Base-by-base conservation (phyloP, 1,140 invertebrate genomes). In the Penaeus chinensis region DNA sequence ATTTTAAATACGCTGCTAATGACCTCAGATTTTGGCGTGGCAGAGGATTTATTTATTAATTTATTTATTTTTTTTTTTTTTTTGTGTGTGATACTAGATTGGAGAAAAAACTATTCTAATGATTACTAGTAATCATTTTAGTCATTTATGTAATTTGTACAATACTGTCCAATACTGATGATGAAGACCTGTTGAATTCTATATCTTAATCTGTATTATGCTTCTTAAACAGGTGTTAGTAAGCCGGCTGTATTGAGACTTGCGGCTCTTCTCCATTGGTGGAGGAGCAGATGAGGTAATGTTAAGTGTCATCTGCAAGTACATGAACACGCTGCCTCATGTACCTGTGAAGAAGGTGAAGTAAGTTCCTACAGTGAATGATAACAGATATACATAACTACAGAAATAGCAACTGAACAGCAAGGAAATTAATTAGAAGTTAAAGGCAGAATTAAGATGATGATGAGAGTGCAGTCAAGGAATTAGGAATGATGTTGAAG, bases 201-300 rank as follows among this genome's bases (percentile, higher is more conserved):
- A 16, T 13, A 74, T 16, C 18, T 16, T 18, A 13, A 74, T 27
- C 2, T 27, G 5, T 37, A 37, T 74, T 74, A 74, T 27, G 8
- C 37, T 74, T 24, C 0, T 42, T 54, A 10, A 77, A 42, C 80
- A 89, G 89, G 84, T 86, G 22, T 47, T 86, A 27, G 84, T 89
- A 32, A 89, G 89, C 69, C 84, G 89, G 10, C 60, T 42, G 19
- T 94, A 92, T 90, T 92, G 94, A 65, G 94, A 95, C 91, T 90
- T 92, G 66, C 91, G 94, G 54, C 90, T 94, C 0, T 62, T 93
- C 27, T 94, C 94, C 10, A 95, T 95, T 88, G 94, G 93, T 37
- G 94, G 92, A 24, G 94, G 94, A 19, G 93, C 94, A 79, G 94
- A 95, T 92, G 94, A 95, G 92, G 92, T 95, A 5, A 95, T 95